Evolutionary conservation across 2,888 invertebrate genomes (phyloP).

Genomic region (Nephrotoma guestfalica): DNA sequence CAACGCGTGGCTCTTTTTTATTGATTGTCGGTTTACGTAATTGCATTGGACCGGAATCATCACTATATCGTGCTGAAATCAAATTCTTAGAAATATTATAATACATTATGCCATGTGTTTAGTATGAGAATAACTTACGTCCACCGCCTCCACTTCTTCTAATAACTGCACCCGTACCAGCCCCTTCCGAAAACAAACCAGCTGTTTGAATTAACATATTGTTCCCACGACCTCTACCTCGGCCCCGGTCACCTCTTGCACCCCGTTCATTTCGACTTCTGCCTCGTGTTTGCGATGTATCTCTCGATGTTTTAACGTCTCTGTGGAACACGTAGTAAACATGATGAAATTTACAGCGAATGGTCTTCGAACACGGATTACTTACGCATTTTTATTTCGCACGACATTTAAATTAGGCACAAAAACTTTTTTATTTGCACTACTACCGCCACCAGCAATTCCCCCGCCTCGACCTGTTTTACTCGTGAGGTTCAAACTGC

Average conservation of each 20-base stretch:
- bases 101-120: background rate
- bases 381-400: slow-evolving; percentile 40
- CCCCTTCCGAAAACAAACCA: slow-evolving; percentile 31
- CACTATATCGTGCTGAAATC: background rate
- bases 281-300: slow-evolving; percentile 21
- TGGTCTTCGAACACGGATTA: slow-evolving; percentile 3
- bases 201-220: slow-evolving; percentile 26
- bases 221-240: slow-evolving; percentile 14
- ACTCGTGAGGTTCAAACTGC: slow-evolving; percentile 25
- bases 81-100: background rate
- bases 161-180: slow-evolving; percentile 8
- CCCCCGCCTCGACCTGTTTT: slow-evolving; percentile 21
- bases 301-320: slow-evolving; percentile 30
- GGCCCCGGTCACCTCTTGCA: slow-evolving; percentile 13
- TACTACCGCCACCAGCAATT: slow-evolving; percentile 19
- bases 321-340: slow-evolving; percentile 13
- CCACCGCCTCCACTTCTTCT: background rate
- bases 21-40: slow-evolving; percentile 19
- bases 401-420: slow-evolving; percentile 44
- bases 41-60: slow-evolving; percentile 17
- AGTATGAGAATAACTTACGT: slow-evolving; percentile 17
- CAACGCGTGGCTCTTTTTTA: slow-evolving; percentile 21
- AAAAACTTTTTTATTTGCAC: slow-evolving; percentile 40
- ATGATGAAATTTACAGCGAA: background rate
- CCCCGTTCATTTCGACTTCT: slow-evolving; percentile 19